Evolutionary conservation across 2,888 invertebrate species (phyloP).

Genomic region (Andrena bucephala): DNA sequence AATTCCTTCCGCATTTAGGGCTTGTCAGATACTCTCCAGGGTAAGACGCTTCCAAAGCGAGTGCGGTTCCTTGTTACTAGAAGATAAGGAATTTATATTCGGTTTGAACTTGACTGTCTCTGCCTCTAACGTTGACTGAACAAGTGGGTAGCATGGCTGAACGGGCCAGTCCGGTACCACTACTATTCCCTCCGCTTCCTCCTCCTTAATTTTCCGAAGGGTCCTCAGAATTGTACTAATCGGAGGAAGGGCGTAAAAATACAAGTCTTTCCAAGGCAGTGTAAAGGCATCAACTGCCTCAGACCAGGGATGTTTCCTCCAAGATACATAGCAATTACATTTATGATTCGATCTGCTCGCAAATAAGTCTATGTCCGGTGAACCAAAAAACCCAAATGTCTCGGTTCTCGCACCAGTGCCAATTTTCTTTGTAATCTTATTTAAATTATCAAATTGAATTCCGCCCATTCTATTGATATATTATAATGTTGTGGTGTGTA

Average conservation of each 20-base stretch:
- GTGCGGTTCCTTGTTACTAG: too few relatives aligned
- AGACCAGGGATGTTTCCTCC: not conserved
- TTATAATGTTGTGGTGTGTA: constrained; percentile 22
- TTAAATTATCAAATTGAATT: not conserved
- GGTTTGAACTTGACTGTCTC: too few relatives aligned
- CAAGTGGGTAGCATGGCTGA: too few relatives aligned
- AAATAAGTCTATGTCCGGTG: constrained; percentile 25
- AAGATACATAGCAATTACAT: constrained; percentile 8
- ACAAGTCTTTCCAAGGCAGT: not conserved
- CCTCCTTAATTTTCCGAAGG: constrained; percentile 15
- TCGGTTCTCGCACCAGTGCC: constrained; percentile 19
- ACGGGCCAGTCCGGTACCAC: too few relatives aligned
- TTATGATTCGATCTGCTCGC: constrained; percentile 14
- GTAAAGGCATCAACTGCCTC: constrained; percentile 68
- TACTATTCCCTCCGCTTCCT: not conserved
- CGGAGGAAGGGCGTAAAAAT: constrained; percentile 6
- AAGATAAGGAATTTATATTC: too few relatives aligned
- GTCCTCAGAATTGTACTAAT: not conserved
- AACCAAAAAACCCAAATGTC: constrained; percentile 19
- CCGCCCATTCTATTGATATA: too few relatives aligned
- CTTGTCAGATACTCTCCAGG: too few relatives aligned
- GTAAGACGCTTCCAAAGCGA: too few relatives aligned
- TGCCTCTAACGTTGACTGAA: too few relatives aligned
- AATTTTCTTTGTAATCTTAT: constrained; percentile 24
- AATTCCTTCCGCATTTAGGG: not conserved